Evolutionary conservation across 2,797 vertebrate species (phyloP).

Genomic region (Pachyuromys duprasi): DNA sequence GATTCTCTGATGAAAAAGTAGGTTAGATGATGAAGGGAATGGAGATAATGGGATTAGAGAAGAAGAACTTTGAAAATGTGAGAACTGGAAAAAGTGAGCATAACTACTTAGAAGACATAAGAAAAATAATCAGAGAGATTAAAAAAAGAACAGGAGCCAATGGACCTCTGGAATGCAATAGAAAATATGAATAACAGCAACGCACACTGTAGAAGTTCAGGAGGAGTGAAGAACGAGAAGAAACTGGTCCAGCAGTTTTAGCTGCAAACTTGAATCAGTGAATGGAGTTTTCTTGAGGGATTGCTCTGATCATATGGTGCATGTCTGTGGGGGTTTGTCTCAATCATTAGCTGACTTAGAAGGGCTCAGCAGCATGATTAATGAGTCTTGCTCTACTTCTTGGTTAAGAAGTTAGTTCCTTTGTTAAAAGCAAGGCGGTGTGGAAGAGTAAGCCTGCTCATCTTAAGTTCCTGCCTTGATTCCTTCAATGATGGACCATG

Average conservation of each 20-base stretch:
- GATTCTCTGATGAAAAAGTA: not conserved
- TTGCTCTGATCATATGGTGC: not conserved
- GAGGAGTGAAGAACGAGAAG: not conserved
- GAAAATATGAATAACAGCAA: not conserved
- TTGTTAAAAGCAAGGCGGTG: not conserved
- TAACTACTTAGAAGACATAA: not conserved
- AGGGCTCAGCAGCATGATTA: not conserved
- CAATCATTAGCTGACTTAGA: not conserved
- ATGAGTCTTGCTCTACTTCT: not conserved
- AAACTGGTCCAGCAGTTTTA: not conserved
- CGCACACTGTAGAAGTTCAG: not conserved
- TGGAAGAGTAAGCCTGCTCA: not conserved
- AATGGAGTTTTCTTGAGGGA: not conserved
- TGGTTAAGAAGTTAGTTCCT: not conserved
- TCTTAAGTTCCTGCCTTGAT: not conserved
- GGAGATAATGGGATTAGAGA: not conserved
- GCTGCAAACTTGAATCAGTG: not conserved
- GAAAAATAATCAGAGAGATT: not conserved
- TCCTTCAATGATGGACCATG: not conserved
- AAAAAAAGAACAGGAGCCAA: not conserved
- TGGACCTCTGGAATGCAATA: not conserved
- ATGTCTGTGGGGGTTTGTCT: not conserved
- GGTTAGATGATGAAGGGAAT: not conserved
- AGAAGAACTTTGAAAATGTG: not conserved
- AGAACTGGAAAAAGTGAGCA: not conserved